These are phyloP conservation scores for Microcebus ravelobensis DNA, from an alignment of 2,113 vertebrate genomes.

Conservation along the genomic window DNA sequence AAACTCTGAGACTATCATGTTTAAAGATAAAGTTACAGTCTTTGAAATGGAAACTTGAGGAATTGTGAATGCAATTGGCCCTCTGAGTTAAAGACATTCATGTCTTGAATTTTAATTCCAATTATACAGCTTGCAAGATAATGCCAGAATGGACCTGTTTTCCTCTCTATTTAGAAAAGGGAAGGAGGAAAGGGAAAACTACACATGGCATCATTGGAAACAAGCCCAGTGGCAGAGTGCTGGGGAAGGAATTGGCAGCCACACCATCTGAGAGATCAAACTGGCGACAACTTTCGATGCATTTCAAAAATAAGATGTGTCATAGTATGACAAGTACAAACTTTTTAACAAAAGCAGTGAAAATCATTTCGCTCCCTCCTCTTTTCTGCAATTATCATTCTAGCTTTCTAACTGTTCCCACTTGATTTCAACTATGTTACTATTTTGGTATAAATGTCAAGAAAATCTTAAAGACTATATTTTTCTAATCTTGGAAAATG, in stretches of 20 bases:
- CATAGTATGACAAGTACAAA: constrained; percentile 79
- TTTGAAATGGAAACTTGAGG: constrained; percentile 51
- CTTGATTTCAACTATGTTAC: constrained; percentile 76
- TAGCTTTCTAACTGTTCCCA: constrained; percentile 80
- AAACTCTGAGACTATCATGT: constrained; percentile 11
- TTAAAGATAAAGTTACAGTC: constrained; percentile 42
- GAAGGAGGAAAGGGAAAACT: constrained; percentile 53
- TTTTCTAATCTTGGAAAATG: constrained; percentile 76
- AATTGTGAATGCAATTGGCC: constrained; percentile 60
- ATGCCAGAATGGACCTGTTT: constrained; percentile 75
- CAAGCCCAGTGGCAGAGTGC: constrained; percentile 67
- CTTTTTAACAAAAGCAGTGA: constrained; percentile 77
- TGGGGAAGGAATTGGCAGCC: constrained; percentile 72
- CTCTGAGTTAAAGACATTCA: constrained; percentile 61
- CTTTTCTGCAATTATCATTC: constrained; percentile 64
- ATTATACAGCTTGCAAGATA: constrained; percentile 69
- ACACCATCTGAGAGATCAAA: constrained; percentile 56
- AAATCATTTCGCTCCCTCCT: constrained; percentile 62
- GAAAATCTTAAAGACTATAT: constrained; percentile 69
- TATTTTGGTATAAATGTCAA: constrained; percentile 82
- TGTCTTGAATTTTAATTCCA: constrained; percentile 80
- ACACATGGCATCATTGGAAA: constrained; percentile 69
- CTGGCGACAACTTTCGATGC: constrained; percentile 68
- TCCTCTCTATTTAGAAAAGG: constrained; percentile 72
- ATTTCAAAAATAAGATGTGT: constrained; percentile 70